phyloP scores from a whole-genome alignment of 2,113 vertebrate genomes.

The Psilopogon haemacephalus region DNA sequence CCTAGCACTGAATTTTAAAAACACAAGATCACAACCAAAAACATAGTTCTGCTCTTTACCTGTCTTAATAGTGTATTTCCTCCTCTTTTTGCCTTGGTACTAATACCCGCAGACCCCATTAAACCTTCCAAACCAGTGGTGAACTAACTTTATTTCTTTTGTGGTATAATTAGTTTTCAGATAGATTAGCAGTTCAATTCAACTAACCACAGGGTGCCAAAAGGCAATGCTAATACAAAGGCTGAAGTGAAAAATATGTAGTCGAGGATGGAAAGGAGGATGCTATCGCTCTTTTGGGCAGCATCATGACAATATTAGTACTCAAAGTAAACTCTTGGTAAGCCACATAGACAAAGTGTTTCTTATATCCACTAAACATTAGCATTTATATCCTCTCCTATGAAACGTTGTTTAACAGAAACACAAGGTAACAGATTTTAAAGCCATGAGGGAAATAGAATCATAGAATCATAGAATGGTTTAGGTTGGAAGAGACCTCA shows the following conservation, averaged over 20 bases:
- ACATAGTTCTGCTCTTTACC: background rate
- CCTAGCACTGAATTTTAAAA: background rate
- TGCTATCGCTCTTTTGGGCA: background rate
- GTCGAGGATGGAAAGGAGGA: background rate
- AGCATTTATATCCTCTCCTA: background rate
- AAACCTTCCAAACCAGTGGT: background rate
- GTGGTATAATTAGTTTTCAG: background rate
- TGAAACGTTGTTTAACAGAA: background rate
- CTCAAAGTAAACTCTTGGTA: background rate
- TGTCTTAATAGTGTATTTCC: background rate
- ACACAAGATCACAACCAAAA: background rate
- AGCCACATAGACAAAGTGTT: background rate
- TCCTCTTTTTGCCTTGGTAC: background rate
- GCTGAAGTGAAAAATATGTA: background rate
- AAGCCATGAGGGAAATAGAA: background rate
- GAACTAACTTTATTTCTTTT: background rate
- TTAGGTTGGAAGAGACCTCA: too few species aligned
- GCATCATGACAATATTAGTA: background rate
- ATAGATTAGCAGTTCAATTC: background rate
- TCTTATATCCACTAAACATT: background rate
- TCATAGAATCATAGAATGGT: too few species aligned
- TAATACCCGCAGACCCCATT: background rate
- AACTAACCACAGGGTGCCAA: background rate
- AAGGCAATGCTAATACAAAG: background rate
- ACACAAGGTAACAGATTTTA: background rate